These are phyloP conservation scores for Callipepla squamata DNA, from an alignment of 2,113 vertebrate species.

Conservation along the genomic window DNA sequence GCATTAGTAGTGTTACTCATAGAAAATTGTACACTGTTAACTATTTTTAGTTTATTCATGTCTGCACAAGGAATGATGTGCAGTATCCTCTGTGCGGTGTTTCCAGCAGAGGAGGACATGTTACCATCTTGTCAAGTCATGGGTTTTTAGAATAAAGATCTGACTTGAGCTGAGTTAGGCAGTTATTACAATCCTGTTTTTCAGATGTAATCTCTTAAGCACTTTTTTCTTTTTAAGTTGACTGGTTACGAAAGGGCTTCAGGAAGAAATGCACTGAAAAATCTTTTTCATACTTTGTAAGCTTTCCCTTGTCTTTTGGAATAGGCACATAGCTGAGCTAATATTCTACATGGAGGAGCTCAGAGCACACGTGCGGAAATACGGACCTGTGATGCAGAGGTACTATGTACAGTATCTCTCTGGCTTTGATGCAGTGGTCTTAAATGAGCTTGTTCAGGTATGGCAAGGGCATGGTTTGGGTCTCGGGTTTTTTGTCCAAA, in stretches of 20 bases:
- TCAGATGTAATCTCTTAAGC: background rate
- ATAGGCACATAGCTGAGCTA: conserved; percentile 94
- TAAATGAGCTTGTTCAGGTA: conserved; percentile 99
- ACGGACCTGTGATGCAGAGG: conserved; percentile 96
- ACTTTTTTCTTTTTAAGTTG: background rate
- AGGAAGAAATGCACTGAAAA: background rate
- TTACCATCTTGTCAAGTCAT: background rate
- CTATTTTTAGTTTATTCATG: background rate
- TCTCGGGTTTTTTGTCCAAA: background rate
- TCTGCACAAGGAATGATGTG: background rate
- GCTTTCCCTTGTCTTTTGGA: background rate
- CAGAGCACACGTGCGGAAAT: conserved; percentile 94
- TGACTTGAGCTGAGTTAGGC: background rate
- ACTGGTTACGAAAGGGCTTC: background rate
- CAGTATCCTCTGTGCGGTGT: background rate
- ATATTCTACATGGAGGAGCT: conserved; percentile 99
- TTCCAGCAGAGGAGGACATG: background rate
- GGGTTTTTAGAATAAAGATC: background rate
- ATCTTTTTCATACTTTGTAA: background rate
- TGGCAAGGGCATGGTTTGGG: background rate
- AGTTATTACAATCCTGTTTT: background rate
- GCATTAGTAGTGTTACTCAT: background rate
- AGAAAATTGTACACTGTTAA: background rate
- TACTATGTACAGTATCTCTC: conserved; percentile 98
- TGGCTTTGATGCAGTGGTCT: conserved; percentile 96